Evolutionary conservation across 2,113 vertebrate species (phyloP), one percentile per base, ranked within the genome.

Genomic region (Bagarius yarrelli): DNA sequence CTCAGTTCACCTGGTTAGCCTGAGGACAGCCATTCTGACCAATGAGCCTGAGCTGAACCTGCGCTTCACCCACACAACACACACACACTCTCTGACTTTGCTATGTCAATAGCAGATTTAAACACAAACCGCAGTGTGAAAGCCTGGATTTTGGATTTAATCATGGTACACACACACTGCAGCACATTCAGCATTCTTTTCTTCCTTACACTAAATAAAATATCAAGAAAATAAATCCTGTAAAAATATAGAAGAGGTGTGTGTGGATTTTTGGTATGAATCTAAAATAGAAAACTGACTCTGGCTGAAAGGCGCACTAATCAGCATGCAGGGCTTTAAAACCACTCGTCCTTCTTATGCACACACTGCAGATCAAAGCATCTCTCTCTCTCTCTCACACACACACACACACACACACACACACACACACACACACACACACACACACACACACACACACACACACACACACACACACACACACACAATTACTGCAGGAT

Each of bases 21-120:
- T 16, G 14, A 16, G n/a, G 67, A 71, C 67, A 8, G 44, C 44
- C 23, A 0, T 50, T 8, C 0, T 19, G 50, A 55, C 27, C 32
- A 83, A 80, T 84, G 89, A 83, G 89, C 89, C 92, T 91, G 92
- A 92, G 90, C 89, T 84, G 76, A 77, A 63, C 75, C 77, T 85
- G 84, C 85, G 83, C 87, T 70, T 84, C 56, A 30, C 74, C 78
- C 76, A 80, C 47, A 78, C 81, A 79, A 64, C 50, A 83, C 81
- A 76, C 70, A 74, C 4, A 72, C 66, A 70, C 72, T 78, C 75
- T 56, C 75, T 83, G 64, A 82, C 30, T 8, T 56, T 70, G 78
- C 80, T 14, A 80, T 71, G 74, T 66, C 30, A 59, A 69, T 61
- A 72, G 83, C 78, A 82, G 57, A 34, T 79, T 47, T 83, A 84